Base-by-base conservation (phyloP, 2,797 vertebrate genomes). In the Tarsius wallacei region DNA sequence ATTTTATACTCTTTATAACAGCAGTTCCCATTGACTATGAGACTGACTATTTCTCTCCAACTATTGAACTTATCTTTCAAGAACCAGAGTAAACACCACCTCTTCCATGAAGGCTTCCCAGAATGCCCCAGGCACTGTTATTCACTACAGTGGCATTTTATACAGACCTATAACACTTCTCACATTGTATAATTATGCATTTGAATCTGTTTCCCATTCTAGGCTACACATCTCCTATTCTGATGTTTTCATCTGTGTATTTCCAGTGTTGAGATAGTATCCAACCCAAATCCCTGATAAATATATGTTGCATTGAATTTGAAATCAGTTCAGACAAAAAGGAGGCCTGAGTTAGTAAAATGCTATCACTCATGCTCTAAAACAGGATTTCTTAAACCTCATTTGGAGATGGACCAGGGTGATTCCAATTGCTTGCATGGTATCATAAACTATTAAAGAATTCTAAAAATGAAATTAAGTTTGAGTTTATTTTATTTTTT, bases 391-490 rank as follows among this genome's bases (percentile, higher is more conserved):
- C 24, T 66, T 49, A 77, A 92, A 87, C 7, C 16, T 94, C 5
- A 16, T 88, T 77, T 81, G 53, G 49, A 93, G 80, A 64, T 11
- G 87, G 70, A 51, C 14, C 22, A 51, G 21, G 33, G 51, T 26
- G 59, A 93, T 83, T 90, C 17, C 64, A 90, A 87, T 70, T 33
- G 63, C 19, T 68, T 57, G 17, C 51, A 36, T 53, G 8, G 24
- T 59, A 70, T 90, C 33, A 49, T 19, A 71, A 74, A 74, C 49
- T 76, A 49, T 73, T 57, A 70, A 90, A 31, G 8, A 90, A 86
- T 28, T 94, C 12, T 83, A 47, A 63, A 92, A 87, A 81, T 73
- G 42, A 96, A 68, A 77, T 47, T n/a, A 86, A 42, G 10, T n/a
- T 42, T 73, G 22, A 49, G 33, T 74, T 84, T 71, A 15, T 61